A percentile compares a stretch with the other conserved stretches of the same genome.
phyloP scores from a whole-genome alignment of 2,797 vertebrate genomes.

The Alosa sapidissima region DNA sequence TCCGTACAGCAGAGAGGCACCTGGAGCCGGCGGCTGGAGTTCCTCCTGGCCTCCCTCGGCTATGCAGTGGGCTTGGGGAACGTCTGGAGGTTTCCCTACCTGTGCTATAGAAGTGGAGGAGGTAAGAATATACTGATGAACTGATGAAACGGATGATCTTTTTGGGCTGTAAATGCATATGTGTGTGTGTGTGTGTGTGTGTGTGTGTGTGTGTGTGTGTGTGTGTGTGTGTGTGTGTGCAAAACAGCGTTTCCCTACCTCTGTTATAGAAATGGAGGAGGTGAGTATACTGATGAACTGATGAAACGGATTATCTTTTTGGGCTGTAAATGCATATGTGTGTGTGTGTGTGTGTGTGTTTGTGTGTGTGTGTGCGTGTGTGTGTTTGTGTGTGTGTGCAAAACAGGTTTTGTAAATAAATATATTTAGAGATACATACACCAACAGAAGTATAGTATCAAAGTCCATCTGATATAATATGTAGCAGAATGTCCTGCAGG shows the following conservation, averaged over 20 bases:
- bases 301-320: not conserved
- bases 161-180: no score
- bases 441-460: no score
- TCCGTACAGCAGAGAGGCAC: not conserved
- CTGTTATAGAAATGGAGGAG: conserved; percentile 43
- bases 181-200: no score
- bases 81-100: conserved; percentile 45
- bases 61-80: conserved; percentile 47
- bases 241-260: conserved; percentile 32
- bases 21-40: conserved; percentile 38
- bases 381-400: not conserved
- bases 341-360: not conserved
- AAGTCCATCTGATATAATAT: no score
- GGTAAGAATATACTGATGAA: conserved; percentile 7
- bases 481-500: no score
- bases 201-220: no score
- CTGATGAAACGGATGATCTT: not conserved
- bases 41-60: conserved; percentile 39
- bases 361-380: not conserved
- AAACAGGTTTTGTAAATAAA: no score
- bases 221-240: no score
- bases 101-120: conserved; percentile 43
- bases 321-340: no score
- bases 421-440: no score
- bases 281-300: not conserved